Percentiles rank a stretch among this genome's conserved stretches.
Evolutionary conservation across 1,140 invertebrate species (phyloP).

Genomic region (Drosophila nikananu): DNA sequence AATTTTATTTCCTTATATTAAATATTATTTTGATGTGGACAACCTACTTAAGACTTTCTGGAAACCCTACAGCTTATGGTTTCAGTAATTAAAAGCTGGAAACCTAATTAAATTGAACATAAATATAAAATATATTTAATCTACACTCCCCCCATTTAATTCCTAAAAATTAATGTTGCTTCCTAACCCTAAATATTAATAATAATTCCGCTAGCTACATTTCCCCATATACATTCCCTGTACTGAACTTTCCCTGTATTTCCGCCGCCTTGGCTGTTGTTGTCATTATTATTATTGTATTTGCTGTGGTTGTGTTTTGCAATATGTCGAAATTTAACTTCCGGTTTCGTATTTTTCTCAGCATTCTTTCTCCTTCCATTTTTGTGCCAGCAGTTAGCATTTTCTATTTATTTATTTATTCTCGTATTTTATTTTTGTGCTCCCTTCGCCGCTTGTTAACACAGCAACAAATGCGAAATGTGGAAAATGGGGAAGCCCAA

Average conservation of each 20-base stretch:
- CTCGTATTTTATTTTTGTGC: constrained; percentile 4
- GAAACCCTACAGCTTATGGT: fast-evolving
- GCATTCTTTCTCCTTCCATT: not conserved
- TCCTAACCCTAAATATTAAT: not conserved
- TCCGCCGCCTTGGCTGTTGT: constrained; percentile 20
- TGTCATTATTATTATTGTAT: constrained; percentile 37
- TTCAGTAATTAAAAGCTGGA: not conserved
- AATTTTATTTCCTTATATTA: not conserved
- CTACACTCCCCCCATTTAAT: not conserved
- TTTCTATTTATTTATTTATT: constrained; percentile 32
- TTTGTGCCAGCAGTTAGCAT: constrained; percentile 39
- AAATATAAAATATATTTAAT: not conserved
- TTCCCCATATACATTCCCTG: not conserved
- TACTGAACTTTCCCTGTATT: not conserved
- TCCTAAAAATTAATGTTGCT: not conserved
- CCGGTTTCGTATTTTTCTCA: constrained; percentile 37
- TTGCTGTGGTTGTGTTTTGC: constrained; percentile 63
- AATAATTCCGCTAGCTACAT: not conserved
- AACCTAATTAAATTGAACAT: not conserved
- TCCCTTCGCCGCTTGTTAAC: constrained; percentile 44
- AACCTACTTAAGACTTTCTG: not conserved
- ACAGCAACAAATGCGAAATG: constrained; percentile 28
- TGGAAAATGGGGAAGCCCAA: not conserved
- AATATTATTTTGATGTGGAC: too few species aligned
- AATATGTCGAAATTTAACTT: constrained; percentile 75